A percentile compares a stretch with the other conserved stretches of the same genome.
Conservation (phyloP, 2,888 invertebrate genomes). For the Epirrhoe tristata region DNA sequence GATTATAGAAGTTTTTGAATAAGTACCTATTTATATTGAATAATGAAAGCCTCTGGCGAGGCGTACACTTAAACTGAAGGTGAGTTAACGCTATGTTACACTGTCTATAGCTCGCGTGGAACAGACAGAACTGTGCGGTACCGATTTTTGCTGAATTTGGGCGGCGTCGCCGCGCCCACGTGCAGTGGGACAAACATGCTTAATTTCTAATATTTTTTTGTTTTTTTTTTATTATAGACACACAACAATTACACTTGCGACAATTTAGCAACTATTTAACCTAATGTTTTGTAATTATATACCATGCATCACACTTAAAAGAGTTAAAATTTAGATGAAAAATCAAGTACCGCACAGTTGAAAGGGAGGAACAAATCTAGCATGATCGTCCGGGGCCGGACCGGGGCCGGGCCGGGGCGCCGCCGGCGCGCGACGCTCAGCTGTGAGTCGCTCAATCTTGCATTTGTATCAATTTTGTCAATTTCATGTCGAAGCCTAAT, state of each 20-base stretch:
- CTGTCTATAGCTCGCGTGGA: slow-evolving; percentile 63
- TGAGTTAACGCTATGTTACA: slow-evolving; percentile 65
- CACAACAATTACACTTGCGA: slow-evolving; percentile 47
- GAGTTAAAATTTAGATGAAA: slow-evolving; percentile 42
- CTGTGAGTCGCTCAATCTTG: slow-evolving; percentile 64
- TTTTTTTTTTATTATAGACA: slow-evolving; percentile 41
- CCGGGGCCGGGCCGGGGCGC: not conserved
- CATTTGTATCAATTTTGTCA: slow-evolving; percentile 58
- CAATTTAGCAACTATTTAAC: slow-evolving; percentile 45
- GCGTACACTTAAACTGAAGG: slow-evolving; percentile 68
- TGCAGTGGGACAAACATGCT: slow-evolving; percentile 43
- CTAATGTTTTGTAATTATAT: slow-evolving; percentile 42
- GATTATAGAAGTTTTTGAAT: slow-evolving; percentile 80
- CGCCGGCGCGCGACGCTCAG: slow-evolving; percentile 45
- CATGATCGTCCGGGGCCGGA: slow-evolving; percentile 51
- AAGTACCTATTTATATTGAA: slow-evolving; percentile 81
- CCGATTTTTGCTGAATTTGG: slow-evolving; percentile 39
- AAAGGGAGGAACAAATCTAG: slow-evolving; percentile 55
- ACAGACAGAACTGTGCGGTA: slow-evolving; percentile 59
- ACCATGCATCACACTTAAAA: slow-evolving; percentile 46
- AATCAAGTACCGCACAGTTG: slow-evolving; percentile 54
- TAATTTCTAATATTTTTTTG: slow-evolving; percentile 41
- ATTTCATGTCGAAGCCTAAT: slow-evolving; percentile 69
- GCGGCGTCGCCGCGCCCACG: slow-evolving; percentile 36
- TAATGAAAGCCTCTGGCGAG: slow-evolving; percentile 75